These are phyloP conservation scores for Myzus persicae DNA, from an alignment of 1,140 invertebrate genomes.

Conservation along the genomic window DNA sequence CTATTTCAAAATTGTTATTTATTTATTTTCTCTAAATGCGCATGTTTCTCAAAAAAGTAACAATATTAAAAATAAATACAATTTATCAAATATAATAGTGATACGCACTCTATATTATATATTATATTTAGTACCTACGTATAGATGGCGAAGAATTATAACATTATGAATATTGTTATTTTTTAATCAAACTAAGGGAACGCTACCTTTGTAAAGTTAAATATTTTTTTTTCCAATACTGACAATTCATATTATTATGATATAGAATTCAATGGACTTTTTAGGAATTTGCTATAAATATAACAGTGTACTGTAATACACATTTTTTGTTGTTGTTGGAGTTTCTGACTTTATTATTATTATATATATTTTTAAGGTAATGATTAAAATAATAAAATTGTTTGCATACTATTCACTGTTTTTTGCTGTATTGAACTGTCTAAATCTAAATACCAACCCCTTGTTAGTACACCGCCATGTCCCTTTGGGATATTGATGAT, in stretches of 20 bases:
- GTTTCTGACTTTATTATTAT: neutral
- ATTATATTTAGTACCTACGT: no score
- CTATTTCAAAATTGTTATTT: neutral
- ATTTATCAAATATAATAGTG: no score
- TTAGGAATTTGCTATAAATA: neutral
- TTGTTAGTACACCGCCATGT: neutral
- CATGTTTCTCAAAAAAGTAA: neutral
- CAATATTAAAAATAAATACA: neutral
- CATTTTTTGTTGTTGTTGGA: neutral
- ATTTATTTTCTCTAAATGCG: neutral
- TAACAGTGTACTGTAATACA: neutral
- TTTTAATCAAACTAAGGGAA: neutral
- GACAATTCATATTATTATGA: no score
- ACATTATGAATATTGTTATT: neutral
- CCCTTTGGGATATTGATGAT: neutral
- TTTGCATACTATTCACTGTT: neutral
- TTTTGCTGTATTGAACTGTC: no score
- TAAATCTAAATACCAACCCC: neutral
- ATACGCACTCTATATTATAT: neutral
- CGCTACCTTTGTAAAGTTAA: neutral
- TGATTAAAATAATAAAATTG: neutral
- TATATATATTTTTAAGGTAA: neutral
- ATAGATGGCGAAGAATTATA: neutral
- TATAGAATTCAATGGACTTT: neutral
- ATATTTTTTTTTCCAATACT: neutral